Evolutionary conservation across 2,113 vertebrate species (phyloP), one percentile per base, ranked within the genome.

Genomic region (Columba janthina): DNA sequence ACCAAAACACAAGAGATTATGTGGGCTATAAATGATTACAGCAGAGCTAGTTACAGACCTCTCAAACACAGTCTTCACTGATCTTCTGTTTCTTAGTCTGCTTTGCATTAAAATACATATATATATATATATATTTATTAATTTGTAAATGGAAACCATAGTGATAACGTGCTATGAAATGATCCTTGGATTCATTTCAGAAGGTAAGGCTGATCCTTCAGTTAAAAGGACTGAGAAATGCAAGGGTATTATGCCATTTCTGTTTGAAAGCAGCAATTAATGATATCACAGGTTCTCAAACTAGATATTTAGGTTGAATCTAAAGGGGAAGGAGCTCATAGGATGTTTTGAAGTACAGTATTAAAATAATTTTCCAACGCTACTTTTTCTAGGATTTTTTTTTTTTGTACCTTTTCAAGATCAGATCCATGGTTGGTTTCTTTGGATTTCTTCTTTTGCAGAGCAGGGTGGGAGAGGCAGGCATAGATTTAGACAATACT

Each of bases 391-490:
- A 38, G 3, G 5, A 3, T 9, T 34, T 48, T 28, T 31, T 51
- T 58, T 67, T 51, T 58, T 67, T 20, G 5, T 36, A 29, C 38
- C 5, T 85, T 81, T 74, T 71, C 19, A 88, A 88, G 19, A 78
- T n/a, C 28, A 75, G 20, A 26, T 4, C 34, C 34, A 34, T 69
- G 11, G 5, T 40, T 7, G 1, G 1, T 4, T 6, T 3, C 62
- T 18, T 28, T 2, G 2, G n/a, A 28, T 12, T 28, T 34, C 19
- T 51, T 16, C 18, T 21, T 54, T 42, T 14, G 2, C 4, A 4
- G 24, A 16, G 29, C 15, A 8, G 5, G 13, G 20, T 19, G 44
- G 18, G 44, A 46, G 44, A 18, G 18, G 44, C 44, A 46, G 40
- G 14, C 3, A 76, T 11, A 20, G 4, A 14, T 71, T 91, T 90